Evolutionary conservation across 2,113 vertebrate genomes (phyloP).

Genomic region (Phalacrocorax carbo): DNA sequence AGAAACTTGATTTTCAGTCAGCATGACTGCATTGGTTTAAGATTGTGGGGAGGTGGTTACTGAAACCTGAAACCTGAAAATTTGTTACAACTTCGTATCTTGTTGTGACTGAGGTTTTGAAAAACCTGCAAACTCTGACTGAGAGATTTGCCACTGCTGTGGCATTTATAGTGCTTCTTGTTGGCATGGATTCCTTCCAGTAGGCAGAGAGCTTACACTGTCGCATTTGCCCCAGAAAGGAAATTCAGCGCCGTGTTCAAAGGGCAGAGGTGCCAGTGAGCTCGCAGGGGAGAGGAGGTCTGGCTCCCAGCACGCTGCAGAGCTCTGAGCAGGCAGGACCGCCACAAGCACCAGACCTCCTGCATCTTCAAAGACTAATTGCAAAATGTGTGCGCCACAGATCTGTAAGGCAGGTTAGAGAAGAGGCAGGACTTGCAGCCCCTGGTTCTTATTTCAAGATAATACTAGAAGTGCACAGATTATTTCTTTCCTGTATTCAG

Average conservation of each 20-base stretch:
- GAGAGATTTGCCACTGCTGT: neutral
- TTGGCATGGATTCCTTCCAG: neutral
- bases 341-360: too few relatives aligned
- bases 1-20: neutral
- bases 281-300: neutral
- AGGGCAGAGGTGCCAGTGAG: neutral
- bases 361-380: neutral
- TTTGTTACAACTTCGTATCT: neutral
- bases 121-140: neutral
- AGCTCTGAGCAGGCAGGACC: neutral
- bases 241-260: neutral
- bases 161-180: neutral
- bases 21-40: neutral
- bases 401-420: neutral
- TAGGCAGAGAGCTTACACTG: neutral
- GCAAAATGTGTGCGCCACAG: neutral
- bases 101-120: neutral
- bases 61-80: too few relatives aligned
- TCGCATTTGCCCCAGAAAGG: neutral
- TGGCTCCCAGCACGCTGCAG: neutral
- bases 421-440: neutral
- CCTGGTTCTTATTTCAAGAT: neutral
- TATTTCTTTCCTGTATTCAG: neutral
- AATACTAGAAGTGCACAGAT: neutral
- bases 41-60: fast-evolving